Evolutionary conservation across 2,113 vertebrate genomes (phyloP).

Genomic region (Litocranius walleri): DNA sequence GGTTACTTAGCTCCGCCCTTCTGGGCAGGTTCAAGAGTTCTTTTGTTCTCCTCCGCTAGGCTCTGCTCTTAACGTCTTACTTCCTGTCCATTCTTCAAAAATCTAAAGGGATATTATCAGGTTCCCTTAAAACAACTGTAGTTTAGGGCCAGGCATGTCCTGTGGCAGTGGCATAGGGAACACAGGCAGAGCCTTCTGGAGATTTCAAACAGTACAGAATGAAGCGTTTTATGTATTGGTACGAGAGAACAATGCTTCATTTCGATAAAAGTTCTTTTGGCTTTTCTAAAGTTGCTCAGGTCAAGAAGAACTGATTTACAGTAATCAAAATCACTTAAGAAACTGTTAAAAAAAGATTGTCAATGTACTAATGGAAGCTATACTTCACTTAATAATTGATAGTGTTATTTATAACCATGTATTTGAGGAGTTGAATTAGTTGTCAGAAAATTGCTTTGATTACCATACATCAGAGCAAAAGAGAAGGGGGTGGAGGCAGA

Average conservation of each 20-base stretch:
- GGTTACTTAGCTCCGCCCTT: not conserved
- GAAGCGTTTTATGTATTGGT: not conserved
- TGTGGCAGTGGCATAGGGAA: not conserved
- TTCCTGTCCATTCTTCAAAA: not conserved
- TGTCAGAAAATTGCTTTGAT: conserved; percentile 59
- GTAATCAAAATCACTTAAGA: conserved; percentile 22
- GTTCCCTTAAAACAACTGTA: not conserved
- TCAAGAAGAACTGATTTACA: conserved; percentile 10
- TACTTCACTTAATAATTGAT: conserved; percentile 50
- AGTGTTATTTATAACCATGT: conserved; percentile 20
- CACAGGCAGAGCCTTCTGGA: not conserved
- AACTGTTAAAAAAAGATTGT: conserved; percentile 21
- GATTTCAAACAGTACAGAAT: not conserved
- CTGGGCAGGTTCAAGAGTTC: not conserved
- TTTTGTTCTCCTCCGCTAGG: not conserved
- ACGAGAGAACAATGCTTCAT: not conserved
- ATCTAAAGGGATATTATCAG: not conserved
- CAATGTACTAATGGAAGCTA: not conserved
- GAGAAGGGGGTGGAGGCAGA: not conserved
- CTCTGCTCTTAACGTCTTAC: not conserved
- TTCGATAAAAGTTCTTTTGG: not conserved
- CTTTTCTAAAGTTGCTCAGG: conserved; percentile 19
- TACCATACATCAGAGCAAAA: conserved; percentile 44
- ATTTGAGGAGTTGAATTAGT: conserved; percentile 47
- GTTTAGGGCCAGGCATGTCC: not conserved